Percentiles rank a stretch among this genome's conserved stretches.
Evolutionary conservation across 2,797 vertebrate species (phyloP).

Genomic region (Malacoctenus gilli): DNA sequence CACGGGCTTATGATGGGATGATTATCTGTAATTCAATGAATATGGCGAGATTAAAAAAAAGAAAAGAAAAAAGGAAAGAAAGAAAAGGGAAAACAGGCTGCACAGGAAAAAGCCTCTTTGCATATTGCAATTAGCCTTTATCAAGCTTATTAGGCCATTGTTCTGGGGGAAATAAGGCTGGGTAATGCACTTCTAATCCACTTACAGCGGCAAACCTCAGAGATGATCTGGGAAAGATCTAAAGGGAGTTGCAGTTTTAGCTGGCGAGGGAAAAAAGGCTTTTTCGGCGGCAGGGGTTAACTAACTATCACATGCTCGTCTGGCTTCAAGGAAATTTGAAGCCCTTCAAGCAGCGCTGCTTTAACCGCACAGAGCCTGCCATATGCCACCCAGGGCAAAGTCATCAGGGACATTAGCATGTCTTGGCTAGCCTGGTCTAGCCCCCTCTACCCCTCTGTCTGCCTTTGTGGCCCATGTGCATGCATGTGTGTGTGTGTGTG

Average conservation of each 20-base stretch:
- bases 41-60: conserved; percentile 52
- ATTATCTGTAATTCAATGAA: conserved; percentile 78
- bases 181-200: conserved; percentile 80
- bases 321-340: conserved; percentile 79
- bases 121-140: conserved; percentile 79
- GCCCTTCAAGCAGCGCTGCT: conserved; percentile 74
- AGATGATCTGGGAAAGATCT: conserved; percentile 74
- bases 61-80: conserved; percentile 14
- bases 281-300: conserved; percentile 75
- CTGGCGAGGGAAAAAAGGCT: conserved; percentile 71
- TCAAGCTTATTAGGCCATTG: conserved; percentile 76
- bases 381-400: conserved; percentile 81
- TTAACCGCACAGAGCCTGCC: conserved; percentile 74
- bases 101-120: conserved; percentile 65
- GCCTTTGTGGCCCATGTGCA: conserved; percentile 71
- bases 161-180: conserved; percentile 69
- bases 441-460: conserved; percentile 78
- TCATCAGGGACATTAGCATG: conserved; percentile 81
- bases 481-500: conserved; percentile 63
- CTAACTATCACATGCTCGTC: conserved; percentile 80
- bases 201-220: conserved; percentile 75
- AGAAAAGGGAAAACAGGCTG: conserved; percentile 50
- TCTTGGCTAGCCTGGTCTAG: conserved; percentile 83
- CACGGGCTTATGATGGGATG: conserved; percentile 70
- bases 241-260: conserved; percentile 59